A percentile compares a stretch with the other conserved stretches of the same genome.
Conservation (phyloP, 2,888 invertebrate genomes). For the Tanytarsus gracilentus region DNA sequence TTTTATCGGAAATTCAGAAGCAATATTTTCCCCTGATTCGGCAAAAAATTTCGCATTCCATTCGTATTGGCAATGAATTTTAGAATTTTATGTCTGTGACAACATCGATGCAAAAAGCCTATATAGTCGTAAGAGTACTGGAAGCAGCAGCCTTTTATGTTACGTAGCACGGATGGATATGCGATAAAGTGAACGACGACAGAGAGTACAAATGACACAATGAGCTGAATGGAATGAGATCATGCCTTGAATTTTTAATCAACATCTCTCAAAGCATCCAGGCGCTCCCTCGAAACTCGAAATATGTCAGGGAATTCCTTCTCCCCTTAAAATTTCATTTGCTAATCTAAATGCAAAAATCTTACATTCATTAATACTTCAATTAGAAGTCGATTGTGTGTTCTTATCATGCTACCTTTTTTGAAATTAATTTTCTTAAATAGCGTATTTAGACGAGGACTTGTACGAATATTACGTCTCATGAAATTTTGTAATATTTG, state of each 20-base stretch:
- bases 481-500: too few species aligned
- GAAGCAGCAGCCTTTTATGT: too few species aligned
- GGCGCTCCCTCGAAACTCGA: too few species aligned
- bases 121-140: too few species aligned
- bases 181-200: slow-evolving; percentile 10
- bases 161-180: neutral
- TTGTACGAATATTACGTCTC: too few species aligned
- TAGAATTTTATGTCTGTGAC: slow-evolving; percentile 13
- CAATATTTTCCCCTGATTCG: neutral
- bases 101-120: slow-evolving; percentile 3
- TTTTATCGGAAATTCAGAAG: neutral
- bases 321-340: too few species aligned
- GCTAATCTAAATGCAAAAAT: too few species aligned
- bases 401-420: too few species aligned
- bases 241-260: slow-evolving; percentile 27
- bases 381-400: slow-evolving; percentile 11
- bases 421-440: too few species aligned
- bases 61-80: slow-evolving; percentile 7
- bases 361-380: slow-evolving; percentile 4
- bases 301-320: too few species aligned
- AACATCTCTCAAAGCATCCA: slow-evolving; percentile 18
- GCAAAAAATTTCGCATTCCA: neutral
- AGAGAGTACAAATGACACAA: slow-evolving; percentile 24
- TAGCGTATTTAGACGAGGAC: too few species aligned
- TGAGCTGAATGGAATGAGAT: slow-evolving; percentile 24